phyloP scores from a whole-genome alignment of 1,140 invertebrate species.

The Neotoxoptera formosana region DNA sequence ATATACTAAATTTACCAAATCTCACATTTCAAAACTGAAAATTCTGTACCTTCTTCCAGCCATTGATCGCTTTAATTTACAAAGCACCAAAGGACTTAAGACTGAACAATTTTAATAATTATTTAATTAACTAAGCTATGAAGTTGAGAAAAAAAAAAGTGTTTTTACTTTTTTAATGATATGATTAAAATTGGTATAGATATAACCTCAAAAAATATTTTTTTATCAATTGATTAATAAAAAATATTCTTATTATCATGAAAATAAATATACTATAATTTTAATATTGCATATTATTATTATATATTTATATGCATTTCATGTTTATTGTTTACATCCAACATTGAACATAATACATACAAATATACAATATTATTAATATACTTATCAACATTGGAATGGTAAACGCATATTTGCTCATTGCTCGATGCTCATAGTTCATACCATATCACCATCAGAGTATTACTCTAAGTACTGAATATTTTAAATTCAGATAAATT shows the following conservation, averaged over 20 bases:
- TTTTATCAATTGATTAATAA: slow-evolving; percentile 13
- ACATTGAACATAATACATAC: too few species aligned
- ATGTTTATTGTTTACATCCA: too few species aligned
- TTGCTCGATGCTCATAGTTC: not conserved
- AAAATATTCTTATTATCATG: not conserved
- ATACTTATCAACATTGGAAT: not conserved
- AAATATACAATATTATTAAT: too few species aligned
- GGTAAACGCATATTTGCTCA: not conserved
- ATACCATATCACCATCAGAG: not conserved
- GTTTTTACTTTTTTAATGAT: not conserved
- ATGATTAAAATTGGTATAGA: not conserved
- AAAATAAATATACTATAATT: too few species aligned
- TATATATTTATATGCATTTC: too few species aligned
- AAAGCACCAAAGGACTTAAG: not conserved
- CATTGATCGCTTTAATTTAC: not conserved
- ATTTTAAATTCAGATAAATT: not conserved
- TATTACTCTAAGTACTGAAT: not conserved
- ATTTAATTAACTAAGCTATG: not conserved
- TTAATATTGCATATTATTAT: too few species aligned
- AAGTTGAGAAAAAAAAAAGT: not conserved
- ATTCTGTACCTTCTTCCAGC: not conserved
- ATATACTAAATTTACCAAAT: not conserved
- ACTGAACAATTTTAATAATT: not conserved
- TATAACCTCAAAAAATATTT: slow-evolving; percentile 34
- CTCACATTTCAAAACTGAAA: not conserved